Base-by-base conservation (phyloP, 2,888 invertebrate genomes). In the Xanthia togata region DNA sequence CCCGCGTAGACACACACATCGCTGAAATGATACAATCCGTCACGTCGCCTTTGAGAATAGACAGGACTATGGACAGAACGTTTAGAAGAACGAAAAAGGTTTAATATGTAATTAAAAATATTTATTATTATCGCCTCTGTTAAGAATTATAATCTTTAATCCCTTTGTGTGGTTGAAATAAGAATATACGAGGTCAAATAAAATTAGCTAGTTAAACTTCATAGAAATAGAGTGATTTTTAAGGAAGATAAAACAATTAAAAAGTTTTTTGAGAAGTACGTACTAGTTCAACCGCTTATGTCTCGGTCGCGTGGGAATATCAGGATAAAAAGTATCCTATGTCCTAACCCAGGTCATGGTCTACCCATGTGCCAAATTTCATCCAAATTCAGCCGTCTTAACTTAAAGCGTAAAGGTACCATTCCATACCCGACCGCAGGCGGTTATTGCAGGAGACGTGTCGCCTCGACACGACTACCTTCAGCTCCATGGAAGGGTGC, bases 21-120 rank as follows among this genome's bases (percentile, higher is more conserved):
- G 90, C 89, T 0, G 93, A 93, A 0, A 89, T 93, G 55, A 89
- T 93, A 0, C 91, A 93, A 77, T 82, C 91, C 0, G 93, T 93
- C 5, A 91, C 93, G 0, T 92, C 94, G 0, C 94, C 95, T 0
- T 79, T 91, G 0, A 87, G 90, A 81, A 89, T 90, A 83, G 91
- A 92, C 71, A 81, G 85, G 0, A 85, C 87, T 70, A 87, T 90
- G 76, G 91, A 92, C 64, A 80, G 82, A 2, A 73, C 86, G 9
- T 83, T 78, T 63, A 88, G 92, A 59, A 82, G 92, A 60, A 87
- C 88, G 57, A 94, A 91, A 79, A 90, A 57, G 50, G 47, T 78
- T 70, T 79, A 70, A 41, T n/a, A 4, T 70, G 70, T 79, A 79
- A 53, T 12, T 76, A 11, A 31, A 75, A 79, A 53, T 74, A 76